phyloP scores from a whole-genome alignment of 1,140 invertebrate species.

The Lepidotrigona ventralis region DNA sequence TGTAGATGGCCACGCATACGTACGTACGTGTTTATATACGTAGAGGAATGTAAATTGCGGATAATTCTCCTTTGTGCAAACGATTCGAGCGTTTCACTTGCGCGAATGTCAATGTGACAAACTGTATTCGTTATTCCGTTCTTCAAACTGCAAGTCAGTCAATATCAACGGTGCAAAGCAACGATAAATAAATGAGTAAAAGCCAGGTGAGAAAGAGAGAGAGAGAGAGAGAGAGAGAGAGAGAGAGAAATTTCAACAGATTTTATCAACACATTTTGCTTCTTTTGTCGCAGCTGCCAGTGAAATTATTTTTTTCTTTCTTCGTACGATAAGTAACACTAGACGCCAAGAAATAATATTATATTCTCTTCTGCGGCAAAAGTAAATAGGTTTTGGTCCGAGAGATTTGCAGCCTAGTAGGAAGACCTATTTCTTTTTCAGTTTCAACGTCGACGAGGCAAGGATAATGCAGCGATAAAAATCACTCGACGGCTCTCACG shows the following conservation, averaged over 20 bases:
- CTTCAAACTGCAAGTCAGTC: no score
- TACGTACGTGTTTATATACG: not conserved
- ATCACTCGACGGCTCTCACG: conserved; percentile 53
- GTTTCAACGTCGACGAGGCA: not conserved
- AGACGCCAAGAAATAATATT: not conserved
- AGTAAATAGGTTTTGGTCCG: not conserved
- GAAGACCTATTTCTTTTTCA: conserved; percentile 24
- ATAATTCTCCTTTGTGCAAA: not conserved
- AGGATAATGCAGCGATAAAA: conserved; percentile 48
- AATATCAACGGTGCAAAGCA: no score
- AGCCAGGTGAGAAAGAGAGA: no score
- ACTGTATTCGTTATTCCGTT: no score
- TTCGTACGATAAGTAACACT: not conserved
- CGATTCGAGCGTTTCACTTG: not conserved
- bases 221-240: no score
- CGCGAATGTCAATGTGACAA: not conserved
- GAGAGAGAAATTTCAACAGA: not conserved
- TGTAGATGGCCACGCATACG: no score
- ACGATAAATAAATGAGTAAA: no score
- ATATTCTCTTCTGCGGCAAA: not conserved
- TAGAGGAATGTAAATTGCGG: not conserved
- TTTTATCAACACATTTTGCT: not conserved
- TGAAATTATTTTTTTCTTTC: not conserved
- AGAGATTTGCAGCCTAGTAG: conserved; percentile 28
- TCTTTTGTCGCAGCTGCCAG: not conserved